These are phyloP conservation scores for Bembecia ichneumoniformis DNA, from an alignment of 2,888 invertebrate genomes.

Conservation along the genomic window DNA sequence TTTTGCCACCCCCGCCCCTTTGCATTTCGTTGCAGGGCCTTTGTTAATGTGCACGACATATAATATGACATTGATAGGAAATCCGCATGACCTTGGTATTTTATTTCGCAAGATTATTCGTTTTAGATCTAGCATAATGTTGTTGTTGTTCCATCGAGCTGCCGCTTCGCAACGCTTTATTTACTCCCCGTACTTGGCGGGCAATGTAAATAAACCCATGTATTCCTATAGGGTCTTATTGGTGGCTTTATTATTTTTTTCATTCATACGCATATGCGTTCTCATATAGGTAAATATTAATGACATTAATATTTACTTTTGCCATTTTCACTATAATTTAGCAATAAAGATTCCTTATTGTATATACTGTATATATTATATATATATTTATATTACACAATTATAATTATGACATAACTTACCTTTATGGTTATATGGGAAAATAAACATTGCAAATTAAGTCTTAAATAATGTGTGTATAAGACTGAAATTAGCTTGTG, in stretches of 20 bases:
- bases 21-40: conserved; percentile 71
- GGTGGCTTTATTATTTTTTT: conserved; percentile 22
- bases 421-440: neutral
- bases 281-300: too few species aligned
- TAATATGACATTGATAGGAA: conserved; percentile 70
- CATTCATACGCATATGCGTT: too few species aligned
- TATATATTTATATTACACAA: neutral
- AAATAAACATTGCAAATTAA: neutral
- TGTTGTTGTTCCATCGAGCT: conserved; percentile 54
- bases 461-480: neutral
- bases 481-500: conserved; percentile 4
- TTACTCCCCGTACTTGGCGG: conserved; percentile 44
- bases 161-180: conserved; percentile 47
- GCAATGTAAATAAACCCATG: conserved; percentile 66
- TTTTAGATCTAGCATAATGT: conserved; percentile 48
- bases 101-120: conserved; percentile 64
- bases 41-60: conserved; percentile 70
- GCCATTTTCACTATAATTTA: neutral
- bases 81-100: conserved; percentile 72
- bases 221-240: conserved; percentile 49
- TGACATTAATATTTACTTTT: neutral
- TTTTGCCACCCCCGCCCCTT: conserved; percentile 71
- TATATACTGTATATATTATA: neutral
- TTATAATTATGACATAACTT: too few species aligned
- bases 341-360: neutral